Evolutionary conservation across 2,113 vertebrate species (phyloP), one percentile per base, ranked within the genome.

Genomic region (Neoarius graeffei): DNA sequence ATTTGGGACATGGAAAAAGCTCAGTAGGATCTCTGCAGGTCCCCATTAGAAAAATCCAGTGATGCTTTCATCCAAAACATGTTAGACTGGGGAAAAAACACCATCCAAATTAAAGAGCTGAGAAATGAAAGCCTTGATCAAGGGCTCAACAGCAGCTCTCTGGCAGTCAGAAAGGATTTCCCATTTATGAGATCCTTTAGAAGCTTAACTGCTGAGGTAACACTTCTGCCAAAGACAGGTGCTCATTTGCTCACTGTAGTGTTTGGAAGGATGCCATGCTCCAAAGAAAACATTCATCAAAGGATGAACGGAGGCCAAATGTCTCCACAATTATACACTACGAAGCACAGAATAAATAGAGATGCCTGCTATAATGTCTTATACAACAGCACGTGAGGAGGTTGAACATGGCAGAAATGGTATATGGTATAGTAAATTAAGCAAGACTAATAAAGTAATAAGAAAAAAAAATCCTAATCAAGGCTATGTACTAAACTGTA

Each of bases 221-320:
- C 85, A 84, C 35, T 42, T 67, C 84, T 25, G 20, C 35, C 3
- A 81, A 77, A 84, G 79, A 79, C 86, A 67, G 84, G 84, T 86
- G 77, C 48, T 88, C 64, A 7, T 73, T 74, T 20, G 17, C 48
- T 76, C 19, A 9, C 56, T 83, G 54, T 71, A 81, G 56, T 48
- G 27, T 87, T 88, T 86, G 86, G 80, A 77, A 5, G 54, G 60
- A 83, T 88, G 83, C 89, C 80, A 69, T 81, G 59, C 85, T 64
- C 59, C 27, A 17, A n/a, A 82, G 19, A 89, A 54, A 52, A 42
- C 57, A 42, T 42, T 82, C 42, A 81, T 85, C 25, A 64, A 27
- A 57, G 56, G n/a, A 84, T 59, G 9, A 85, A 48, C 20, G 30
- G 60, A 74, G 79, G 77, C 23, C 20, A 87, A 85, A 87, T 23